Conservation (phyloP, 2,113 vertebrate species). For the Semicossyphus pulcher region DNA sequence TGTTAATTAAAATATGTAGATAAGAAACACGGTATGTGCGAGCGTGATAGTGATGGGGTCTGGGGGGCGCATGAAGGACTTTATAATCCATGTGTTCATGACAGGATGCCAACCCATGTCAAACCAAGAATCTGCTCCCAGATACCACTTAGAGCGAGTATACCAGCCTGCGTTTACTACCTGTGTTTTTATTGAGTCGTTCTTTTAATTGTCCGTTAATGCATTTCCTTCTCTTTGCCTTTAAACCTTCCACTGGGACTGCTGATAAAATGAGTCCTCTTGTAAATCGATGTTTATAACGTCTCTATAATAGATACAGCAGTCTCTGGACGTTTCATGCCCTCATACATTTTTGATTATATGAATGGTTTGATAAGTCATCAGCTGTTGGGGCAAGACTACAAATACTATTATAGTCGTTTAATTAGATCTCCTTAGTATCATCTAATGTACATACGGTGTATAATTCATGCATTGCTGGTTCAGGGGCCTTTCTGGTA, state of each 20-base stretch:
- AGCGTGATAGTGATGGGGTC: too few species aligned
- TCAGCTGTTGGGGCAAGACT: background rate
- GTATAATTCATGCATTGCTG: constrained; percentile 10
- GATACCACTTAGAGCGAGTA: too few species aligned
- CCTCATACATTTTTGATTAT: background rate
- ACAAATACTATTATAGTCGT: background rate
- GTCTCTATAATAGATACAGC: background rate
- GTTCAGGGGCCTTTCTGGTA: background rate
- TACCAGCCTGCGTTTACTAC: too few species aligned
- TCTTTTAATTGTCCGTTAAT: background rate
- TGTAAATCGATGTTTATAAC: background rate
- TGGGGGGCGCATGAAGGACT: too few species aligned
- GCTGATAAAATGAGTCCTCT: background rate
- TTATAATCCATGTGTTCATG: too few species aligned
- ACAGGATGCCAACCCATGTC: too few species aligned
- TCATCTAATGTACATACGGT: background rate
- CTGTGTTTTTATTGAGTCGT: too few species aligned
- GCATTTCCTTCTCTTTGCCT: background rate
- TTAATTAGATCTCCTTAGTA: background rate
- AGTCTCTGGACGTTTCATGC: background rate
- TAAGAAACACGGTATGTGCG: too few species aligned
- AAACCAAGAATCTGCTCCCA: too few species aligned
- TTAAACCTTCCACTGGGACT: background rate
- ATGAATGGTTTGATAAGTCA: background rate
- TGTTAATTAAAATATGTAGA: too few species aligned